These are phyloP conservation scores for Columbina picui DNA, from an alignment of 2,113 vertebrate species.

Conservation along the genomic window DNA sequence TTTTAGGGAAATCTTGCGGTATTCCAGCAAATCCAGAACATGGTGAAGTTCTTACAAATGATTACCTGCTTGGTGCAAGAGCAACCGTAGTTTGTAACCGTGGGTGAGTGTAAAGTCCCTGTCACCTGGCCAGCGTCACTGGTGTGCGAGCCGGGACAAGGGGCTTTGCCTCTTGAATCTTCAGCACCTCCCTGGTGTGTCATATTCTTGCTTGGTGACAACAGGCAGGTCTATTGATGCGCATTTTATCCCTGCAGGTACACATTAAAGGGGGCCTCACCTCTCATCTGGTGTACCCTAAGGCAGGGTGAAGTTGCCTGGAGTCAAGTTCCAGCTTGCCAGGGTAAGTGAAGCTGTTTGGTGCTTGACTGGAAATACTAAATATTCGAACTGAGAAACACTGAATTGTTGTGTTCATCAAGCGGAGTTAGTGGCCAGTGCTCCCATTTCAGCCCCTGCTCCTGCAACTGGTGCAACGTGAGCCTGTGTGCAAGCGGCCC, in stretches of 20 bases:
- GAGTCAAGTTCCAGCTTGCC: background rate
- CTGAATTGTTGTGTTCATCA: accelerated
- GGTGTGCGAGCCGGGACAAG: accelerated
- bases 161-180: background rate
- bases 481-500: background rate
- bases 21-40: conserved; percentile 60
- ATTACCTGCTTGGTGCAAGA: background rate
- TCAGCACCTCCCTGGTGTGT: background rate
- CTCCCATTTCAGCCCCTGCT: background rate
- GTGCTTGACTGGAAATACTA: background rate
- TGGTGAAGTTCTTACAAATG: background rate
- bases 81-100: conserved; percentile 56
- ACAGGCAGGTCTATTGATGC: background rate
- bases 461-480: accelerated
- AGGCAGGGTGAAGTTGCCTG: background rate
- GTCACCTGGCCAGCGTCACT: background rate
- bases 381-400: background rate
- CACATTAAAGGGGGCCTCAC: accelerated
- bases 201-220: accelerated
- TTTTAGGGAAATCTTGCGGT: conserved; percentile 63
- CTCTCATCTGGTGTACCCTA: accelerated
- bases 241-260: background rate
- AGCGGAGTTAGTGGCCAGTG: background rate
- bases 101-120: conserved; percentile 66
- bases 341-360: background rate